These are phyloP conservation scores for Hydractinia symbiolongicarpus DNA, from an alignment of 30 jellyfish, hydroid and myxozoan species.

Conservation along the genomic window DNA sequence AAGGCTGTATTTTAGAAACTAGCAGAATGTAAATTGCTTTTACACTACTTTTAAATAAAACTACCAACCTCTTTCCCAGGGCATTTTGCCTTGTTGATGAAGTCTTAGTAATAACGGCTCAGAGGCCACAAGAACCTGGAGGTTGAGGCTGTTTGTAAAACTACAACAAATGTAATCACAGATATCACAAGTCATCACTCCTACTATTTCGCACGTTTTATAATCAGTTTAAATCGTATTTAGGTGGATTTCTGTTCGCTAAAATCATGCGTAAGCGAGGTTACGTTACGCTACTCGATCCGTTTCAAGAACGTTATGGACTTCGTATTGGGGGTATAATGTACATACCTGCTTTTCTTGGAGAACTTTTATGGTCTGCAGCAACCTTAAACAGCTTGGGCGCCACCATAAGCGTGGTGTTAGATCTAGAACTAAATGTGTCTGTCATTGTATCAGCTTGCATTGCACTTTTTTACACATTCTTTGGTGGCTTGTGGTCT, in stretches of 20 bases:
- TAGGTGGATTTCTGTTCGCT: constrained; percentile 97
- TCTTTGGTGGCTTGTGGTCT: constrained; percentile 99
- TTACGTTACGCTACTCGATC: constrained; percentile 96
- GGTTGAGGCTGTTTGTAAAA: too few species aligned
- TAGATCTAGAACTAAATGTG: constrained; percentile 41
- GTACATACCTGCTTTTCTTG: constrained; percentile 98
- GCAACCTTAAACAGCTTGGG: constrained; percentile 97
- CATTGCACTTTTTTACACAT: constrained; percentile 93
- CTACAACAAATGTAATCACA: too few species aligned
- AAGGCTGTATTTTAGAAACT: too few species aligned
- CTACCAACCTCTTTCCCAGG: too few species aligned
- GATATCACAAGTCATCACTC: too few species aligned
- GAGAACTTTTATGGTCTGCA: constrained; percentile 97
- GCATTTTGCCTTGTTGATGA: too few species aligned
- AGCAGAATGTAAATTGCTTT: too few species aligned
- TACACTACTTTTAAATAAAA: too few species aligned
- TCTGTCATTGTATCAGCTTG: constrained; percentile 95
- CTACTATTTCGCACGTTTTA: too few species aligned
- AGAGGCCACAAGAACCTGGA: too few species aligned
- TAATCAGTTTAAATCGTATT: background rate
- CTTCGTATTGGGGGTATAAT: constrained; percentile 84
- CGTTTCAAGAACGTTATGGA: constrained; percentile 97
- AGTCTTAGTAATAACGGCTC: too few species aligned
- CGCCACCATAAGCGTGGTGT: constrained; percentile 89
- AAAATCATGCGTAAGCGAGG: constrained; percentile 95